Evolutionary conservation across 2,113 vertebrate species (phyloP).

Genomic region (Rhinopomastus cyanomelas): DNA sequence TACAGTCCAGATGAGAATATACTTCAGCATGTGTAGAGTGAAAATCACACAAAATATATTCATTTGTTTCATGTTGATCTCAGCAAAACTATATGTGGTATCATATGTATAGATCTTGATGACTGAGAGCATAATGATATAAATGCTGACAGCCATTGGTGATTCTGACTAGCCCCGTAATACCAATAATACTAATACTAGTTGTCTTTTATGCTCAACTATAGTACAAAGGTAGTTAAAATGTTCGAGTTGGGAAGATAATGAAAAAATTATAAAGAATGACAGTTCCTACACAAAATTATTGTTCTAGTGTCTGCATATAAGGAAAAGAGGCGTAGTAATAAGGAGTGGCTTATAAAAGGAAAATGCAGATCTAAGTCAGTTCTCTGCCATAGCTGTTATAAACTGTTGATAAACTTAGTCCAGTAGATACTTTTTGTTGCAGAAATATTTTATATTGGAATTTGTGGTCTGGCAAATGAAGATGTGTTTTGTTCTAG

Average conservation of each 20-base stretch:
- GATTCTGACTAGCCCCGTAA: neutral
- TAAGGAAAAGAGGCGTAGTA: neutral
- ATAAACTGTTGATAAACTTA: neutral
- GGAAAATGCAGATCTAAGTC: neutral
- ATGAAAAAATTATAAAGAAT: neutral
- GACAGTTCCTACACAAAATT: neutral
- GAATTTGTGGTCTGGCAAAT: neutral
- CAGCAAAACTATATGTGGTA: neutral
- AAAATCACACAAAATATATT: neutral
- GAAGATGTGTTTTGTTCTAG: neutral
- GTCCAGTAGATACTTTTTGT: neutral
- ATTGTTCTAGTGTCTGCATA: neutral
- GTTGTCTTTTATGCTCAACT: neutral
- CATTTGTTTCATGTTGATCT: neutral
- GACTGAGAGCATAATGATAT: neutral
- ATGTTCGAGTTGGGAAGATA: neutral
- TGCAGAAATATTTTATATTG: neutral
- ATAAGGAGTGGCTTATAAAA: neutral
- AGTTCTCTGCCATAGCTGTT: neutral
- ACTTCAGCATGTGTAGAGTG: neutral
- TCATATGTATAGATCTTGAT: neutral
- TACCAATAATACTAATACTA: neutral
- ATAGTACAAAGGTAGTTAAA: neutral
- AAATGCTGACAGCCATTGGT: neutral
- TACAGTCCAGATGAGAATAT: neutral